Base-by-base conservation (phyloP, 2,888 invertebrate genomes). In the Pardosa pseudoannulata region DNA sequence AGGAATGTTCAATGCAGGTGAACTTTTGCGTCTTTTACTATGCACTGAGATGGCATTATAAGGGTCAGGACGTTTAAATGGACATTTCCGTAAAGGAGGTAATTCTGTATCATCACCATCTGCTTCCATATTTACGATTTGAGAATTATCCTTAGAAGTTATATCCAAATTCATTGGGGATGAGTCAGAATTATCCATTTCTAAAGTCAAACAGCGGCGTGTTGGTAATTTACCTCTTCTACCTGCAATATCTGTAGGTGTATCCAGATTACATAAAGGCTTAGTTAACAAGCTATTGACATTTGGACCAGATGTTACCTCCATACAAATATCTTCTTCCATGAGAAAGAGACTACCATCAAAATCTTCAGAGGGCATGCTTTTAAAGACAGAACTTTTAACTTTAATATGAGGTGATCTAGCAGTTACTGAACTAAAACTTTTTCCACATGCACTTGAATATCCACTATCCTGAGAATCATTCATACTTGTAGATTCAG, bases 21-120 rank as follows among this genome's bases (percentile, higher is more conserved):
- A 89, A 56, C 90, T 90, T 90, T 91, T 91, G 67, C 92, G 91
- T 75, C 93, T 90, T 89, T 93, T 93, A 81, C 91, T 91, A 85
- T 91, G 91, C 32, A 90, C 88, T 79, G 93, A 93, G 41, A 91
- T 92, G 74, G 93, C 92, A 64, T 92, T 91, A 62, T 94, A 94
- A 29, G 94, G 93, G 68, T 96, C 95, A 0, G 94, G 93, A 56
- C 96, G 93, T 91, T 96, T 96, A 90, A 94, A 94, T 0, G 91
- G 90, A 41, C 16, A 31, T 7, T 19, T 83, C 19, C 23, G 62
- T 11, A 3, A 27, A 29, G 23, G 27, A 5, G 5, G 6, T 7
- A 7, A 9, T 7, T 7, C 9, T 36, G 36, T 36, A 9, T 9
- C 9, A 36, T 36, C 36, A 36, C 6, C 5, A 9, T 36, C 6